Conservation (phyloP, 2,797 vertebrate genomes). For the Simalia tracyae region DNA sequence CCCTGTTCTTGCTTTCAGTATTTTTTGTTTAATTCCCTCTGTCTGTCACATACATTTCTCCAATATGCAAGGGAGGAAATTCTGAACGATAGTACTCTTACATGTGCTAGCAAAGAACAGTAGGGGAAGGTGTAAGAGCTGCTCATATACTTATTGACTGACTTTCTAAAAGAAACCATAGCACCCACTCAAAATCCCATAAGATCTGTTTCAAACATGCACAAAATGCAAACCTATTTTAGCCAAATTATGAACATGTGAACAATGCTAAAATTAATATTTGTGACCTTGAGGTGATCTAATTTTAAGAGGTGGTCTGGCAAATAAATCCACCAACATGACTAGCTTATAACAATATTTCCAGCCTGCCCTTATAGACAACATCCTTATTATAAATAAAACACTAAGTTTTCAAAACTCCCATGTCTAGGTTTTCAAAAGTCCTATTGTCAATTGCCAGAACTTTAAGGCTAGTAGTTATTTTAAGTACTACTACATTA, state of each 20-base stretch:
- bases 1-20: not conserved
- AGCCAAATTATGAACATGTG: not conserved
- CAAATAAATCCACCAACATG: not conserved
- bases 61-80: not conserved
- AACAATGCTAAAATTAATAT: not conserved
- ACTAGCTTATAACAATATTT: not conserved
- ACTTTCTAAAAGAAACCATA: too few species aligned
- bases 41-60: not conserved
- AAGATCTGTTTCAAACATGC: not conserved
- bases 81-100: not conserved
- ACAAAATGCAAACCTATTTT: not conserved
- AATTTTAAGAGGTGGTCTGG: not conserved
- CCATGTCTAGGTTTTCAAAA: not conserved
- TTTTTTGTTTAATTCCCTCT: too few species aligned
- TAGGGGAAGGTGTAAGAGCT: not conserved
- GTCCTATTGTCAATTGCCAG: not conserved
- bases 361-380: too few species aligned
- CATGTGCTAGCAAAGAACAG: not conserved
- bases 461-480: not conserved
- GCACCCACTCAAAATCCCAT: not conserved
- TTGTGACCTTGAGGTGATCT: not conserved
- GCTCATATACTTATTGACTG: not conserved
- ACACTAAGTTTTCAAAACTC: not conserved
- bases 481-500: not conserved
- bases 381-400: not conserved